These are phyloP conservation scores for Apostichopus parvimensis DNA, from an alignment of 35 echinoderm and acorn worm genomes.

Conservation along the genomic window DNA sequence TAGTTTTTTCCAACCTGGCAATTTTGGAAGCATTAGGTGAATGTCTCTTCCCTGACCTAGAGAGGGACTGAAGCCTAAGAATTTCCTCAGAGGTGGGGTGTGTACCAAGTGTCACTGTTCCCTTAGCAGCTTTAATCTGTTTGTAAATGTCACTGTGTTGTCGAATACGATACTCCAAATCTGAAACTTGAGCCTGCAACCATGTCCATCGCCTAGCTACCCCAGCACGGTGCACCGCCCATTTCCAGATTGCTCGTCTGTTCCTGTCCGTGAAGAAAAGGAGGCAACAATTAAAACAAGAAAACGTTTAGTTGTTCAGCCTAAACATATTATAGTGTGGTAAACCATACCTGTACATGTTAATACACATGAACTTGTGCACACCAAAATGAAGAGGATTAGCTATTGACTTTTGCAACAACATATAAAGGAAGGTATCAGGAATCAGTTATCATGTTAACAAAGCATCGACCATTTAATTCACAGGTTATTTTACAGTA, in stretches of 20 bases:
- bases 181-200: slow-evolving; percentile 95
- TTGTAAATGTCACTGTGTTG: slow-evolving; percentile 94
- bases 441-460: no score
- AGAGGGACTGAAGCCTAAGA: slow-evolving; percentile 21
- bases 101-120: slow-evolving; percentile 75
- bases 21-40: slow-evolving; percentile 88
- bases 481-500: no score
- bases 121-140: slow-evolving; percentile 87
- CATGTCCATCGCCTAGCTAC: slow-evolving; percentile 96
- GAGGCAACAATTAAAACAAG: neutral
- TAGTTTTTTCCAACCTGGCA: slow-evolving; percentile 69
- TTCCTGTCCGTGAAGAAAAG: slow-evolving; percentile 60
- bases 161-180: slow-evolving; percentile 90
- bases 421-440: neutral
- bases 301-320: no score
- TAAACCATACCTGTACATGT: no score
- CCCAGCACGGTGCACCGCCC: slow-evolving; percentile 86
- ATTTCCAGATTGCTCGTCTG: slow-evolving; percentile 90
- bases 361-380: no score
- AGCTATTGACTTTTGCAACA: no score
- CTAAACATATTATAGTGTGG: no score
- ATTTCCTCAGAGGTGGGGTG: slow-evolving; percentile 69
- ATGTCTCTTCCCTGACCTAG: slow-evolving; percentile 69
- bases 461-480: no score
- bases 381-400: no score